Evolutionary conservation across 2,888 invertebrate genomes (phyloP).

Genomic region (Sceliomorpha sp.): DNA sequence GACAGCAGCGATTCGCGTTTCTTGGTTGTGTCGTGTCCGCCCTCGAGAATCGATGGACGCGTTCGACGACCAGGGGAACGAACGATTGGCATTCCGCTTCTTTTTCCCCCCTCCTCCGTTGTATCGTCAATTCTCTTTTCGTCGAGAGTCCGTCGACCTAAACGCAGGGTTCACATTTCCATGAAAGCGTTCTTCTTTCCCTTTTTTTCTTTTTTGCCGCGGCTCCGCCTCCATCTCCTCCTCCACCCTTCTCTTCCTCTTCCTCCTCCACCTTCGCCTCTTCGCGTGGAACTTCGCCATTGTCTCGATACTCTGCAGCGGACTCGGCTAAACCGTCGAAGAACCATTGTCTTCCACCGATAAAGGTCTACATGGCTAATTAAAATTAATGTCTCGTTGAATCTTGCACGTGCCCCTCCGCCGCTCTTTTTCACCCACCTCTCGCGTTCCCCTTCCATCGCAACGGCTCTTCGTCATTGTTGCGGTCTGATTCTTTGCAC

Average conservation of each 20-base stretch:
- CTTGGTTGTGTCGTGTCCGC: constrained; percentile 12
- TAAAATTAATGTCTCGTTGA: constrained; percentile 16
- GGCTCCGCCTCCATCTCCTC: not conserved
- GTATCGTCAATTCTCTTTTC: constrained; percentile 19
- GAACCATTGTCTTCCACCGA: constrained; percentile 20
- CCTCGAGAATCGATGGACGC: constrained; percentile 27
- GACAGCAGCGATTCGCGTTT: constrained; percentile 21
- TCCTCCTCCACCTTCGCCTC: not conserved
- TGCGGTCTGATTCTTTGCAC: not conserved
- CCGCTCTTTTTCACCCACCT: no score
- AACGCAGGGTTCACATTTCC: constrained; percentile 19
- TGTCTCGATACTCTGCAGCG: constrained; percentile 4
- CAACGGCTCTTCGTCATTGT: no score
- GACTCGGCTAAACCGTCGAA: constrained; percentile 13
- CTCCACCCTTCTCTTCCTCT: no score
- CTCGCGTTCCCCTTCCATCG: no score
- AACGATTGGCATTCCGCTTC: constrained; percentile 19
- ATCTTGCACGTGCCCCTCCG: not conserved
- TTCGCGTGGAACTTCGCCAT: constrained; percentile 3
- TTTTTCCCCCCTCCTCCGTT: constrained; percentile 11
- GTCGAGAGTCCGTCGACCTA: constrained; percentile 13
- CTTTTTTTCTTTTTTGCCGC: constrained; percentile 4
- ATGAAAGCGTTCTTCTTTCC: constrained; percentile 10
- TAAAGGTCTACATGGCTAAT: constrained; percentile 25
- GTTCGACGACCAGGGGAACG: constrained; percentile 2